A percentile compares a stretch with the other conserved stretches of the same genome.
phyloP scores from a whole-genome alignment of 2,888 invertebrate species.

The Furcula furcula region DNA sequence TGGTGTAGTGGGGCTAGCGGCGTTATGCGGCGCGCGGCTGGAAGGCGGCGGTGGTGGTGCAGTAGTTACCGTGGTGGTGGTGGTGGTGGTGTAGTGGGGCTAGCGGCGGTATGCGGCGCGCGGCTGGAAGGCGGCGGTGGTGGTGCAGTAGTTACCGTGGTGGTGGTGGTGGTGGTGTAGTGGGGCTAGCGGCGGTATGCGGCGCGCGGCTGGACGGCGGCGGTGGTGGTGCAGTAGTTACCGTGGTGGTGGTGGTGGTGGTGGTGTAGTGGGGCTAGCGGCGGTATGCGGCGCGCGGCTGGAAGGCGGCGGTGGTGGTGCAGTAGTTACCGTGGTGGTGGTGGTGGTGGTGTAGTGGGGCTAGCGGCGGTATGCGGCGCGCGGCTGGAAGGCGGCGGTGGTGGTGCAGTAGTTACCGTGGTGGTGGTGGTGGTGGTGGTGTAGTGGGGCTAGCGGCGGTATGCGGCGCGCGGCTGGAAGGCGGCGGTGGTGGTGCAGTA shows the following conservation, averaged over 20 bases:
- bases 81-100: no score
- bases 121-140: no score
- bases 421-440: neutral
- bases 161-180: no score
- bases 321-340: no score
- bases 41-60: constrained; percentile 55
- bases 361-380: no score
- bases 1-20: constrained; percentile 33
- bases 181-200: no score
- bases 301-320: constrained; percentile 4
- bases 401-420: neutral
- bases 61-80: no score
- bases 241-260: constrained; percentile 14
- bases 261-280: constrained; percentile 11
- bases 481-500: constrained; percentile 43
- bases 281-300: no score
- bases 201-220: constrained; percentile 41
- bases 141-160: no score
- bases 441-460: constrained; percentile 41
- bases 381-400: no score
- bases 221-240: constrained; percentile 84
- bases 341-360: no score
- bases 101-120: no score
- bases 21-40: constrained; percentile 56
- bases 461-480: constrained; percentile 33